Conservation (phyloP, 92 coral and sea anemone species). For the Zoanthus gigantus region DNA sequence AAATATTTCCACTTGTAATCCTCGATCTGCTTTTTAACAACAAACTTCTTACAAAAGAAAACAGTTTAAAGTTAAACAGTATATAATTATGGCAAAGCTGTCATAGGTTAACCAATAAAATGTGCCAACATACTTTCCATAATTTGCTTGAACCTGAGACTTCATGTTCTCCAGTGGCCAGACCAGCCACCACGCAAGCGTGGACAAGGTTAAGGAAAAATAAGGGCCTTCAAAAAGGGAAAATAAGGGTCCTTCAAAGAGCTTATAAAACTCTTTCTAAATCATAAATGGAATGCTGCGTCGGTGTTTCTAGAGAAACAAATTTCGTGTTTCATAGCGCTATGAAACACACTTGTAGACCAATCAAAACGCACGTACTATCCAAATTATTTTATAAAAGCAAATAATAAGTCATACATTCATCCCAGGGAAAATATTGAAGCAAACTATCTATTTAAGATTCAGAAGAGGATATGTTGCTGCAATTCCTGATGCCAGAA, state of each 20-base stretch:
- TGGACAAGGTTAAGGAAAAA: slow-evolving; percentile 57
- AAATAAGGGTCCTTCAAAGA: background rate
- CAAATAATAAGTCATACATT: too few relatives aligned
- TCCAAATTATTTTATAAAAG: too few relatives aligned
- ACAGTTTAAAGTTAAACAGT: background rate
- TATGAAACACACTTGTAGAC: too few relatives aligned
- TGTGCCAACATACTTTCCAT: slow-evolving; percentile 77
- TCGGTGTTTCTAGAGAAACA: too few relatives aligned
- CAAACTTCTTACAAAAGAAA: background rate
- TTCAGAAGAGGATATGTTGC: slow-evolving; percentile 80
- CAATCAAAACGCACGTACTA: too few relatives aligned
- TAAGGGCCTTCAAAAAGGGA: slow-evolving; percentile 16
- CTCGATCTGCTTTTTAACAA: background rate
- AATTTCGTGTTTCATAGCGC: too few relatives aligned
- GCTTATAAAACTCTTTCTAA: too few relatives aligned
- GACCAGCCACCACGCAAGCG: slow-evolving; percentile 92
- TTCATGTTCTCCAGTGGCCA: slow-evolving; percentile 95
- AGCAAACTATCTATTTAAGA: background rate
- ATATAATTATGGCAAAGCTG: background rate
- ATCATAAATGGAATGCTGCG: too few relatives aligned
- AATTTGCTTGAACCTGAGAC: slow-evolving; percentile 92
- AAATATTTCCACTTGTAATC: background rate
- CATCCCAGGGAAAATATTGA: background rate
- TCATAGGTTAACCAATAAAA: background rate
- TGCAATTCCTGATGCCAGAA: slow-evolving; percentile 90